These are phyloP conservation scores for Polyommatus iphigenia DNA, from an alignment of 2,888 invertebrate genomes.

Conservation along the genomic window DNA sequence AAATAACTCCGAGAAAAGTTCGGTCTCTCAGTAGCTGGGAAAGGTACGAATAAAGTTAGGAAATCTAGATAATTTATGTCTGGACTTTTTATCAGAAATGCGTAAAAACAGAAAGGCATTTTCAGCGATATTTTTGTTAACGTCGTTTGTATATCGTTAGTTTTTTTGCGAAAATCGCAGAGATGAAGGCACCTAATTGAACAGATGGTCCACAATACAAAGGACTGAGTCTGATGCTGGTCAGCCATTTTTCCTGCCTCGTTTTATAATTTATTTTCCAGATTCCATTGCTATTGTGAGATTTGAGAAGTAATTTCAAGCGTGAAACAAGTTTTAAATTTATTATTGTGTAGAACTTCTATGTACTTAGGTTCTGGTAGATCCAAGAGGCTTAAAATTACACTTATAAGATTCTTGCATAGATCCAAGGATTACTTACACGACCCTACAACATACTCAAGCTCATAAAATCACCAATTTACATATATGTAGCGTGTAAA, in stretches of 20 bases:
- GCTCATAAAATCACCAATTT: no score
- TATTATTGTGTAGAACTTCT: background rate
- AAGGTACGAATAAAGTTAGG: background rate
- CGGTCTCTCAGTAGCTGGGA: background rate
- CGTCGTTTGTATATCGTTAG: constrained; percentile 16
- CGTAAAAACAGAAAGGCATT: background rate
- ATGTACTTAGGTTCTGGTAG: no score
- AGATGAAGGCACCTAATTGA: constrained; percentile 5
- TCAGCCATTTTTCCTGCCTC: background rate
- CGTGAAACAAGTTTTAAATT: background rate
- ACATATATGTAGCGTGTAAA: no score
- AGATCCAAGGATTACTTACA: no score
- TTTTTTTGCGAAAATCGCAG: background rate
- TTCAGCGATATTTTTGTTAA: background rate
- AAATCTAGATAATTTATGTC: background rate
- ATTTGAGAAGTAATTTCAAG: background rate
- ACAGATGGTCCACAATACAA: constrained; percentile 13
- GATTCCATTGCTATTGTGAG: constrained; percentile 2
- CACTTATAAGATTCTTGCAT: no score
- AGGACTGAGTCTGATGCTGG: background rate
- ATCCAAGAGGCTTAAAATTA: no score
- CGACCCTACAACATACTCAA: no score
- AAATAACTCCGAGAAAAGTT: background rate
- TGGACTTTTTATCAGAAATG: background rate
- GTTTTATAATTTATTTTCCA: background rate